These are phyloP conservation scores for Cephus pulcher DNA, from an alignment of 2,888 invertebrate species.

Conservation along the genomic window DNA sequence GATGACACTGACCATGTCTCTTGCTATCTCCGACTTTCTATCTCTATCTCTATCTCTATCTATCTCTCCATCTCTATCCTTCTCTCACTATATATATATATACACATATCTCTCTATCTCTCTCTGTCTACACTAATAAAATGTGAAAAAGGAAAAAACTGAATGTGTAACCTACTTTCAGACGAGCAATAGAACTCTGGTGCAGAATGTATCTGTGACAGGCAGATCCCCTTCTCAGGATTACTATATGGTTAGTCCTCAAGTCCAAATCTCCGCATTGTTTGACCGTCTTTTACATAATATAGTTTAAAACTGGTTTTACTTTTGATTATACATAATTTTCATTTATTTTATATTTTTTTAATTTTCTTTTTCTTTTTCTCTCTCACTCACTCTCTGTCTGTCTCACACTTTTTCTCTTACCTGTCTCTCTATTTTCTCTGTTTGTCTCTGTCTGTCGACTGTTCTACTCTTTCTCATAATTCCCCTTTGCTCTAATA, in stretches of 20 bases:
- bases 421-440: conserved; percentile 27
- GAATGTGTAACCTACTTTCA: conserved; percentile 67
- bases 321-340: conserved; percentile 1
- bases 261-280: conserved; percentile 64
- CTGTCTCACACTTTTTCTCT: conserved; percentile 18
- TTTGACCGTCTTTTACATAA: conserved; percentile 60
- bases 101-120: too few relatives aligned
- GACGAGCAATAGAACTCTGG: conserved; percentile 68
- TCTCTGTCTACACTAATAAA: neutral
- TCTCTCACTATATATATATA: too few relatives aligned
- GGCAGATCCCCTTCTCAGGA: conserved; percentile 68
- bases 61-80: too few relatives aligned
- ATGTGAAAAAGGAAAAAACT: conserved; percentile 42
- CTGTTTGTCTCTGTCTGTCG: conserved; percentile 13
- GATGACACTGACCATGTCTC: neutral
- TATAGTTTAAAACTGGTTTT: conserved; percentile 4
- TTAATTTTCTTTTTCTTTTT: conserved; percentile 33
- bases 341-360: neutral
- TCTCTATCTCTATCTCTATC: too few relatives aligned
- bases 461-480: neutral
- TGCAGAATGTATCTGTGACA: conserved; percentile 68
- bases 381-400: neutral
- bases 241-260: conserved; percentile 67
- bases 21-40: neutral
- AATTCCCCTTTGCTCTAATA: conserved; percentile 20